Conservation (phyloP, 2,888 invertebrate genomes). For the Hyposoter dolosus region DNA sequence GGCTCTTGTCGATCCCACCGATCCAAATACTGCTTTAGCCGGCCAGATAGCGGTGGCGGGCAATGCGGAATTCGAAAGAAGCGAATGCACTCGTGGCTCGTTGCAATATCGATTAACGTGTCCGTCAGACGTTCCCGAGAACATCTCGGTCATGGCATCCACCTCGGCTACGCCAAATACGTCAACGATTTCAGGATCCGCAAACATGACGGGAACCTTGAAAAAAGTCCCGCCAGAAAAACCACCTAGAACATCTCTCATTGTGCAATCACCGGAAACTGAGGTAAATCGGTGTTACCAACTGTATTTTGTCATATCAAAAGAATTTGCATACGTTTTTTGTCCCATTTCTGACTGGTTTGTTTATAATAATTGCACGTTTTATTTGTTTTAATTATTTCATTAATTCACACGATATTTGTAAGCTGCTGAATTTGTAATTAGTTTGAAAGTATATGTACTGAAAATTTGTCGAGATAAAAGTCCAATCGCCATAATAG, state of each 20-base stretch:
- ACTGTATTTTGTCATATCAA: slow-evolving; percentile 20
- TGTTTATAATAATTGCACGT: background rate
- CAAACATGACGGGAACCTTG: slow-evolving; percentile 80
- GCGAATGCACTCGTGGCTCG: slow-evolving; percentile 78
- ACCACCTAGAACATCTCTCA: slow-evolving; percentile 83
- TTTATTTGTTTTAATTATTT: background rate
- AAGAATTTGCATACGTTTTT: slow-evolving; percentile 7
- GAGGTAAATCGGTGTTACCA: slow-evolving; percentile 78
- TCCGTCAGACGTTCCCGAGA: slow-evolving; percentile 69
- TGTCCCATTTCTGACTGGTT: background rate
- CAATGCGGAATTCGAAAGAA: slow-evolving; percentile 80
- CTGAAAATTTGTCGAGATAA: slow-evolving; percentile 30
- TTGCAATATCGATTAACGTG: slow-evolving; percentile 80
- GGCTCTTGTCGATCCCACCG: slow-evolving; percentile 76
- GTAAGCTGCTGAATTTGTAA: background rate
- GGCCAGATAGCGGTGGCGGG: slow-evolving; percentile 81
- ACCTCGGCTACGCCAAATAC: slow-evolving; percentile 56
- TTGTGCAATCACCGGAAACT: slow-evolving; percentile 82
- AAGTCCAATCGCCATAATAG: slow-evolving; percentile 27
- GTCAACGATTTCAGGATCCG: slow-evolving; percentile 55
- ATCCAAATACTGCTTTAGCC: slow-evolving; percentile 74
- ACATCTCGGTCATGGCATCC: slow-evolving; percentile 54
- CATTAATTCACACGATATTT: background rate
- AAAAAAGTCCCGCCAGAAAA: slow-evolving; percentile 84
- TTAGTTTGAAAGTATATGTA: slow-evolving; percentile 6